Evolutionary conservation across 2,888 invertebrate genomes (phyloP), one percentile per base, ranked within the genome.

Genomic region (Rhingia rostrata): DNA sequence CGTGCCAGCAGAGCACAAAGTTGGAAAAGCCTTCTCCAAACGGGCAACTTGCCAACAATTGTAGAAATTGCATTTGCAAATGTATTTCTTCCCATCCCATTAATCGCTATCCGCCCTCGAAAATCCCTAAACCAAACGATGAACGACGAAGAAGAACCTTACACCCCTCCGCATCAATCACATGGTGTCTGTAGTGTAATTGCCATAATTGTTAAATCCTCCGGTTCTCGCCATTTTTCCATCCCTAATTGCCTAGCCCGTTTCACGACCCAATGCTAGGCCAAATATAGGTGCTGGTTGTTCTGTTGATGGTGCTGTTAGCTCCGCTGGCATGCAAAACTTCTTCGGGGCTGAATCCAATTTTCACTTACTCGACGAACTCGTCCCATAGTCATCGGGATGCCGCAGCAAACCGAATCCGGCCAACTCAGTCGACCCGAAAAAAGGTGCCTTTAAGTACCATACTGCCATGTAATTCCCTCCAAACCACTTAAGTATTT

Each of bases 201-300:
- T 84, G 84, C 84, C 84, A 80, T 84, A 84, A 84, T 84, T 84
- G 84, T 80, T 74, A 75, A 75, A 75, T 80, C 75, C 84, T 74
- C 70, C 66, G 63, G 64, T 79, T 66, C 80, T 80, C 70, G 74
- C 54, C 70, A 66, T 66, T 75, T 66, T 80, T 84, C 78, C 80
- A 75, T 75, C 80, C 84, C 80, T 80, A 84, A 84, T 84, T 79
- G 84, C 74, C 79, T 61, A 47, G 51, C 58, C 32, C 54, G 49
- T 43, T 39, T 49, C 60, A 35, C 82, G 47, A 78, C 61, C 61
- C 45, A n/a, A 56, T 58, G 64, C 49, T 51, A 66, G 67, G 41
- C 67, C 67, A 67, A 67, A 63, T 37, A 64, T 47, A 69, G 69
- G 69, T 64, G 66, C 32, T 56, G 56, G 9, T 14, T 35, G 9